These are phyloP conservation scores for Coenonympha glycerion DNA, from an alignment of 2,888 invertebrate species.

Conservation along the genomic window DNA sequence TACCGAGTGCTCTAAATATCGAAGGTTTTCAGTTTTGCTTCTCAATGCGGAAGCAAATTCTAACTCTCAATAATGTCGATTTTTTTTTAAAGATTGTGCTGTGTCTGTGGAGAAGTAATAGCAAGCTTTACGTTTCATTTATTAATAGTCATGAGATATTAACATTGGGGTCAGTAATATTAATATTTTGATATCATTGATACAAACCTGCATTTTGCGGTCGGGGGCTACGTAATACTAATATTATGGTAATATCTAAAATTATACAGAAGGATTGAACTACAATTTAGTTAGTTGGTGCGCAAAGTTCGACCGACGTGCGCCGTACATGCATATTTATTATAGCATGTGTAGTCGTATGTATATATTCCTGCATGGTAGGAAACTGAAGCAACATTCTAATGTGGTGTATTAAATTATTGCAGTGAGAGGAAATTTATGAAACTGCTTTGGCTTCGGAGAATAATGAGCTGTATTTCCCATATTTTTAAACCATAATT, in stretches of 20 bases:
- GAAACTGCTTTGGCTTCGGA: neutral
- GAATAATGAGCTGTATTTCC: no score
- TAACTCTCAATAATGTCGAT: no score
- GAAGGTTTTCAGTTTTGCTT: no score
- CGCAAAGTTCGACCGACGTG: constrained; percentile 1
- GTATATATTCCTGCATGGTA: neutral
- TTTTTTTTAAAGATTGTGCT: no score
- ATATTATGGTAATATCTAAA: constrained; percentile 12
- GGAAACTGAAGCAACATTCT: constrained; percentile 1
- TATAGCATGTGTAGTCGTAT: neutral
- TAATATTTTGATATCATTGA: no score
- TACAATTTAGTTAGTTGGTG: constrained; percentile 17
- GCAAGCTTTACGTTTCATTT: no score
- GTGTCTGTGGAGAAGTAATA: no score
- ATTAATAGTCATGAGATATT: no score
- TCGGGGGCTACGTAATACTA: constrained; percentile 15
- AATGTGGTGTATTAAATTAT: neutral
- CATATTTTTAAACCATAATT: no score
- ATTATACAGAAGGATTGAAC: constrained; percentile 13
- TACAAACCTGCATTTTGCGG: constrained; percentile 15
- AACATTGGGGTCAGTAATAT: no score
- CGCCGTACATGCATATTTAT: neutral
- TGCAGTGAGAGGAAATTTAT: neutral
- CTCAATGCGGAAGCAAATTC: no score
- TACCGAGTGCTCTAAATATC: no score